Evolutionary conservation across 1,140 invertebrate genomes (phyloP).

Genomic region (Rhyzopertha dominica): DNA sequence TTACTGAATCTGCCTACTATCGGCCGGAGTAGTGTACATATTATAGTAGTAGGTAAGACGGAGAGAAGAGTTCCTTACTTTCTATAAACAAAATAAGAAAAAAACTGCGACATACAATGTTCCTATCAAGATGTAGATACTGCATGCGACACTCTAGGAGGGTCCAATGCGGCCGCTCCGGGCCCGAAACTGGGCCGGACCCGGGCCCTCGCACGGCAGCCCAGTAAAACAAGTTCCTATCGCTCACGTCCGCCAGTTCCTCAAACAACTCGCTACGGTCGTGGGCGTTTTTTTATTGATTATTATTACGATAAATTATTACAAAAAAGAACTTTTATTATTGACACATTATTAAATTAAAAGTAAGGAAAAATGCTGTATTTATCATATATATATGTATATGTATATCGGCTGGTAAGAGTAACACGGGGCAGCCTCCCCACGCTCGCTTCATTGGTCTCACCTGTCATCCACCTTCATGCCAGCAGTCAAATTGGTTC

Average conservation of each 20-base stretch:
- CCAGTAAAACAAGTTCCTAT: slow-evolving; percentile 66
- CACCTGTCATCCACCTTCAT: slow-evolving; percentile 34
- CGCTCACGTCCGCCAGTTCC: slow-evolving; percentile 39
- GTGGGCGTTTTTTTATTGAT: slow-evolving; percentile 45
- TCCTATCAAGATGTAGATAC: slow-evolving; percentile 43
- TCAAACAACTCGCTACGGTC: slow-evolving; percentile 37
- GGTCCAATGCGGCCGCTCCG: slow-evolving; percentile 27
- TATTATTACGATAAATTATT: slow-evolving; percentile 45
- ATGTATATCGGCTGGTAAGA: slow-evolving; percentile 45
- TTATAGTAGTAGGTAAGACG: slow-evolving; percentile 10
- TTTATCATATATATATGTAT: slow-evolving; percentile 46
- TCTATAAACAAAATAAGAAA: slow-evolving; percentile 19
- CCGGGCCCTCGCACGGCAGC: slow-evolving; percentile 29
- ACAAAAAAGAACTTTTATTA: slow-evolving; percentile 44
- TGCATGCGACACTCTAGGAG: slow-evolving; percentile 35
- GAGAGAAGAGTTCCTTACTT: slow-evolving; percentile 39
- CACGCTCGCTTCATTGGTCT: slow-evolving; percentile 23
- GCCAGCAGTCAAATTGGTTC: slow-evolving; percentile 51
- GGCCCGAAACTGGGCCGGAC: slow-evolving; percentile 6
- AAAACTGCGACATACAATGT: slow-evolving; percentile 41
- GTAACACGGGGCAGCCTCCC: slow-evolving; percentile 16
- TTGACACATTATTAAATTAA: slow-evolving; percentile 40
- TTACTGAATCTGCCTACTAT: too few relatives aligned
- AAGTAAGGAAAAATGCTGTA: slow-evolving; percentile 43
- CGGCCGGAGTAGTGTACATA: slow-evolving; percentile 11